Evolutionary conservation across 2,113 vertebrate genomes (phyloP).

Genomic region (Sclerurus mexicanus): DNA sequence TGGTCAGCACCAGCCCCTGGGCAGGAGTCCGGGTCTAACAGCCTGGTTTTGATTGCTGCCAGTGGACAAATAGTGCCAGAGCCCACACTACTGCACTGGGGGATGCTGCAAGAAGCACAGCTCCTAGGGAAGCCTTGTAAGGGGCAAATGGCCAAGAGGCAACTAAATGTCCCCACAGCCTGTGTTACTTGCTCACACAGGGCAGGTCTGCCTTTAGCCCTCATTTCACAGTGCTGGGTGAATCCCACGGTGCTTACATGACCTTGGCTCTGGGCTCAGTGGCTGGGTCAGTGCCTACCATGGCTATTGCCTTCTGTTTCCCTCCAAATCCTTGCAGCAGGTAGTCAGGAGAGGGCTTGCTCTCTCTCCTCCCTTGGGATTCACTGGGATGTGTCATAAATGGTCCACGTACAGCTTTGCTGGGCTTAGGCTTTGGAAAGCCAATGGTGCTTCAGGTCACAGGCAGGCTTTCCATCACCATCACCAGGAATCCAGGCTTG

Average conservation of each 20-base stretch:
- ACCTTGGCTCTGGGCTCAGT: background rate
- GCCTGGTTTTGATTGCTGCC: accelerated
- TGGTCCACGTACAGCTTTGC: background rate
- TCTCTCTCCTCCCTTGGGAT: accelerated
- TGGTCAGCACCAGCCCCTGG: accelerated
- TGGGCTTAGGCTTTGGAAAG: background rate
- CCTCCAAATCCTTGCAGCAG: background rate
- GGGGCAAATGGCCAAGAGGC: background rate
- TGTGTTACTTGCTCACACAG: accelerated
- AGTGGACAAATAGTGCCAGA: background rate
- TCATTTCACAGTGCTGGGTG: background rate
- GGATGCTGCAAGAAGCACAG: background rate
- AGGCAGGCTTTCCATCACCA: accelerated
- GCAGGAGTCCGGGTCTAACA: background rate
- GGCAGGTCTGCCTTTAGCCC: background rate
- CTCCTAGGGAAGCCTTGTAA: background rate
- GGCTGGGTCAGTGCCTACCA: too few species aligned
- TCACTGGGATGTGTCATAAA: background rate
- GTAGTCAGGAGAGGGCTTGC: background rate
- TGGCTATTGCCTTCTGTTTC: background rate
- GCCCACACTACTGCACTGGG: background rate
- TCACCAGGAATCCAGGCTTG: background rate
- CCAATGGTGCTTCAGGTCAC: accelerated
- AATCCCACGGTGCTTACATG: background rate
- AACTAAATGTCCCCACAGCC: background rate